Base-by-base conservation (phyloP, 92 coral and sea anemone genomes). In the Porites lobata region DNA sequence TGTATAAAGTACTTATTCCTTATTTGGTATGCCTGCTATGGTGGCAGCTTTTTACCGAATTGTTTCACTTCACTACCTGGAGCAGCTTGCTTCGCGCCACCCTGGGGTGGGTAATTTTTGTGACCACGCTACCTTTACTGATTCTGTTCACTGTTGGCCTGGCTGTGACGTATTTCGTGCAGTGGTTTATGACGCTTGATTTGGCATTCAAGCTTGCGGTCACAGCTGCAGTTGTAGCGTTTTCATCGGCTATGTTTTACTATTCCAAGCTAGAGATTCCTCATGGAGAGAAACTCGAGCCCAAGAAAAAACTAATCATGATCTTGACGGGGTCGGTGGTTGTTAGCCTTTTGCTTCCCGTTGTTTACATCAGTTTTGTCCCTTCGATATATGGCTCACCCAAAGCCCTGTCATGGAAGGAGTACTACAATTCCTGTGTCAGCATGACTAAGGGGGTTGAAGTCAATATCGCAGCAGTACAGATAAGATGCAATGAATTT, bases 1-100 rank as follows among this genome's bases (percentile, higher is more conserved):
- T 92, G 61, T 92, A 92, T 81, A 94, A 92, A 92, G 92, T 94
- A 84, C 86, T 91, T 43, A 77, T 91, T 58, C 94, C 94, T 9
- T 92, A 91, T 26, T 22, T 87, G 43, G 92, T 91, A 43, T 94
- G 97, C 53, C 90, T 94, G 6, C 67, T 94, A 2, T 94, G 97
- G 97, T 94, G 97, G 95, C 97, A 94, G 70, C 50, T 90, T 70
- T 94, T 94, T 61, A 83, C 95, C 4, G 95, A 89, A 67, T 82
- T 94, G 11, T 92, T 94, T 58, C 88, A 78, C 70, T 87, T 92
- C 87, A 94, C 95, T 0, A 77, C 97, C 13, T 94, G 97, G 97
- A 29, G 75, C 11, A 91, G 97, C 61, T 88, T 94, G 20, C 65
- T 74, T 8, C 93, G 97, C 7, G 95, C 97, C 11, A 85, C 97